Conservation (phyloP, 1,140 invertebrate species). For the Lethocerus indicus region DNA sequence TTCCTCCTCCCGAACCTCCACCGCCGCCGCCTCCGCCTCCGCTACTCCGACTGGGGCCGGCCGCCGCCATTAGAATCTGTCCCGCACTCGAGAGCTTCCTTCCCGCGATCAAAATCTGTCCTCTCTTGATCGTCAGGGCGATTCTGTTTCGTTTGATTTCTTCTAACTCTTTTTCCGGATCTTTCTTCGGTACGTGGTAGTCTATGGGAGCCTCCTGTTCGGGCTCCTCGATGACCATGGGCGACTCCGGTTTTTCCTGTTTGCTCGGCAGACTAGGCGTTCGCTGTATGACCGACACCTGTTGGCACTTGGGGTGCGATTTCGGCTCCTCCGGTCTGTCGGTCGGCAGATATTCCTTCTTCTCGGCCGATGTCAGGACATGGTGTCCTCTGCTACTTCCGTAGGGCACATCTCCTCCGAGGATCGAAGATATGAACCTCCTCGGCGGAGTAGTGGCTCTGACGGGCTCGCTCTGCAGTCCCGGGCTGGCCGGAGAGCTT, state of each 20-base stretch:
- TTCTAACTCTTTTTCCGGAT: constrained; percentile 21
- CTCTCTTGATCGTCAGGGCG: constrained; percentile 18
- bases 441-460: constrained; percentile 26
- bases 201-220: constrained; percentile 71
- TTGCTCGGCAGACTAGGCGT: constrained; percentile 35
- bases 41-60: constrained; percentile 50
- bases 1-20: constrained; percentile 10
- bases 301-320: constrained; percentile 19
- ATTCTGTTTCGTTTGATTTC: constrained; percentile 28
- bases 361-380: constrained; percentile 54
- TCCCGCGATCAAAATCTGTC: constrained; percentile 23
- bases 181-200: constrained; percentile 64
- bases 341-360: constrained; percentile 56
- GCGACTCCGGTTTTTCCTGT: too few relatives aligned
- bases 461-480: constrained; percentile 8
- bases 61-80: constrained; percentile 37
- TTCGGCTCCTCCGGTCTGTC: constrained; percentile 35
- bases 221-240: constrained; percentile 27
- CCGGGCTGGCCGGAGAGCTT: neutral
- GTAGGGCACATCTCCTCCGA: constrained; percentile 56
- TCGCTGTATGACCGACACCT: constrained; percentile 57
- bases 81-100: constrained; percentile 20
- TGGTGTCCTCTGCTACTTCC: constrained; percentile 36
- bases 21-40: constrained; percentile 25
- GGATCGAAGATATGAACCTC: constrained; percentile 57